Percentiles rank a stretch among this genome's conserved stretches.
These are phyloP conservation scores for Platichthys stellatus DNA, from an alignment of 2,113 vertebrate genomes.

Conservation along the genomic window DNA sequence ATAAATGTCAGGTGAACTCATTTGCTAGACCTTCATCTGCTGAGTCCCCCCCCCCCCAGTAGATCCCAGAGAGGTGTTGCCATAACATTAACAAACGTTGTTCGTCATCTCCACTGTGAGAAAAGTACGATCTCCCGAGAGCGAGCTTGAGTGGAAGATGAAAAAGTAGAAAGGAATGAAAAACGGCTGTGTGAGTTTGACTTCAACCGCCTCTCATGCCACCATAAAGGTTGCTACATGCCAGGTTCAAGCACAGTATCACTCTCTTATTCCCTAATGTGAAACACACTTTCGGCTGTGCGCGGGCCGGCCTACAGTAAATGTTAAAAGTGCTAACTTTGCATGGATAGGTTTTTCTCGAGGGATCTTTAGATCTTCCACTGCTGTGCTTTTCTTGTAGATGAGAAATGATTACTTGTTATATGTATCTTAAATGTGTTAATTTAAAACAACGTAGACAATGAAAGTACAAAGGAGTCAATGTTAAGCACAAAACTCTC, in stretches of 20 bases:
- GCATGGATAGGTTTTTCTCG: slow-evolving; percentile 27
- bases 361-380: not conserved
- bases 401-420: not conserved
- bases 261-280: slow-evolving; percentile 76
- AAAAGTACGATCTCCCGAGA: slow-evolving; percentile 53
- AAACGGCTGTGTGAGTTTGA: slow-evolving; percentile 78
- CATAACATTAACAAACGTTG: slow-evolving; percentile 13
- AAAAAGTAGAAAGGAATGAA: slow-evolving; percentile 74
- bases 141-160: slow-evolving; percentile 61
- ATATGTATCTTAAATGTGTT: slow-evolving; percentile 17
- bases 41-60: not conserved
- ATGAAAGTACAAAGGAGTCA: slow-evolving; percentile 7
- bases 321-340: slow-evolving; percentile 42
- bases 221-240: slow-evolving; percentile 80
- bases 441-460: slow-evolving; percentile 35
- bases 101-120: slow-evolving; percentile 46
- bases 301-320: slow-evolving; percentile 33
- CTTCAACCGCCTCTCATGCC: slow-evolving; percentile 72
- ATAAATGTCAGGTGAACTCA: slow-evolving; percentile 37
- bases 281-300: slow-evolving; percentile 71
- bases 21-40: slow-evolving; percentile 9
- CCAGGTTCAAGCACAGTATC: slow-evolving; percentile 80
- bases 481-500: slow-evolving; percentile 5
- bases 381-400: too few species aligned
- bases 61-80: slow-evolving; percentile 41